Base-by-base conservation (phyloP, 2,888 invertebrate species). In the Heliconius ethilla region DNA sequence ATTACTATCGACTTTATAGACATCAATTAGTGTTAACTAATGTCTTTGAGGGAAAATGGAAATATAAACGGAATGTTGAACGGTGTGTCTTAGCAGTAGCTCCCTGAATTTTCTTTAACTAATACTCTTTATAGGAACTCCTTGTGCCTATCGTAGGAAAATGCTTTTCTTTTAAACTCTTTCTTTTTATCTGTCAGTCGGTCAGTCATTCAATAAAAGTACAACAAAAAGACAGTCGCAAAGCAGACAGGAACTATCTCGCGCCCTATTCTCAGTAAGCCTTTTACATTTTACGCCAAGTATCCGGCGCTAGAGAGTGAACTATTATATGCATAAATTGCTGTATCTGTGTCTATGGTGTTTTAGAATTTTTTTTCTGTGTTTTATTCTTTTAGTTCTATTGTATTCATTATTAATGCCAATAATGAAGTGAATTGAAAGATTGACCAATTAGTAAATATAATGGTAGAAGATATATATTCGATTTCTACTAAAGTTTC, bases 291-390 rank as follows among this genome's bases (percentile, higher is more conserved):
- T 76, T 18, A 72, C 79, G 45, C 62, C 63, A 40, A 70, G 70
- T 29, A 74, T 77, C 79, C 77, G 77, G 72, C 55, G 27, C 70
- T 45, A 70, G 45, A 65, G 37, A 78, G 77, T 63, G 25, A 65
- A 75, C 75, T 77, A 76, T 80, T 79, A 80, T 77, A 76, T 74
- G 37, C 33, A 75, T 74, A 79, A 79, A 79, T 79, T 77, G 33
- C 75, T 67, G 76, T 33, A 33, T 80, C 78, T 80, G 59, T 51
- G 37, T 59, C 11, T 22, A 67, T 33, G 29, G 70, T 25, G 25
- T 25, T 37, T 29, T n/a, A 45, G 22, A 3, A 37, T 40, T 75
- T 55, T 59, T 37, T 66, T 15, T 25, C 13, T 74, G 37, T 37
- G 9, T 65, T 45, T 62, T 40, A 18, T 10, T 74, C 1, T 13